Evolutionary conservation across 2,113 vertebrate species (phyloP).

Genomic region (Sylvilagus bachmani): DNA sequence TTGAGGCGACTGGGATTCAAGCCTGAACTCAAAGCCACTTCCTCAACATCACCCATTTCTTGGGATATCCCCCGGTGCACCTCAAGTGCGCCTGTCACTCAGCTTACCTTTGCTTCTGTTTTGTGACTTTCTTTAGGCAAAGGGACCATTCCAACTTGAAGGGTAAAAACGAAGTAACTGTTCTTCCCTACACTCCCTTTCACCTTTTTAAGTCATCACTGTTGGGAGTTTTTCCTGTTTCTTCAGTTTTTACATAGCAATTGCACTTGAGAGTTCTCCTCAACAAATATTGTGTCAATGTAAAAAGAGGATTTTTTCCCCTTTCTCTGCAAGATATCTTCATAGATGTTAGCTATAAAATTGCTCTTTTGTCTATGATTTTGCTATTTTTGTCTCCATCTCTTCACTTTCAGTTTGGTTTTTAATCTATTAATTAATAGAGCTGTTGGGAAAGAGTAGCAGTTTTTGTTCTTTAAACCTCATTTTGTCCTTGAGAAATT

Average conservation of each 20-base stretch:
- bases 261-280: neutral
- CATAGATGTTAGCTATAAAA: constrained; percentile 1
- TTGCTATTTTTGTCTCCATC: constrained; percentile 35
- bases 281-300: neutral
- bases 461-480: constrained; percentile 55
- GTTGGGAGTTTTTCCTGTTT: constrained; percentile 1
- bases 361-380: constrained; percentile 28
- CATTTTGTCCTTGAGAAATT: neutral
- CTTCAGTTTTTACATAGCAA: neutral
- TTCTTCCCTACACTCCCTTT: neutral
- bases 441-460: neutral
- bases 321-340: neutral
- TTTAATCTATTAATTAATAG: constrained; percentile 32
- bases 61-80: neutral
- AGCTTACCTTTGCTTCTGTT: neutral
- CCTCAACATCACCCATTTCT: neutral
- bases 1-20: neutral
- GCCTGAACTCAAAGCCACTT: neutral
- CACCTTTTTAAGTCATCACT: neutral
- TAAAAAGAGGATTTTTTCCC: neutral
- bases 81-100: neutral
- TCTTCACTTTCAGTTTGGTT: neutral
- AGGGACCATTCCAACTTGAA: neutral
- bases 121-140: neutral
- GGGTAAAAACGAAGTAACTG: neutral